Evolutionary conservation across 2,888 invertebrate genomes (phyloP), one percentile per base, ranked within the genome.

Genomic region (Xanthorhoe designata): DNA sequence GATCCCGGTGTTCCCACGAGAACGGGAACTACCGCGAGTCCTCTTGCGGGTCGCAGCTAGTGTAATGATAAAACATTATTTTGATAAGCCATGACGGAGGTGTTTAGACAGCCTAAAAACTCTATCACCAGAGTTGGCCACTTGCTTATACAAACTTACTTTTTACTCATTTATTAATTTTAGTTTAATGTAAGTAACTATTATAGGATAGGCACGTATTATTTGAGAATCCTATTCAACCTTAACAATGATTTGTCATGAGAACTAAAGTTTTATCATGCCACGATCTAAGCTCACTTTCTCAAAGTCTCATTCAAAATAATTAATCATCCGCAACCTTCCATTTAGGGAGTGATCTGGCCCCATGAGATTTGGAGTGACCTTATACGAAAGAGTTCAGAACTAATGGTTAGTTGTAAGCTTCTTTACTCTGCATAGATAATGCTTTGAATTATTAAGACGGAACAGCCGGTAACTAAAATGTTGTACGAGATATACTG

Each of bases 401-500:
- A 68, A 62, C 64, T 55, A 58, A 62, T 45, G 54, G 54, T 51
- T 19, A 15, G 38, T 9, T 18, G 18, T 76, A 78, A 79, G 77
- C 75, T 72, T 76, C 77, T 77, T 79, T 74, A 73, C 78, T 72
- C 68, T 75, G 74, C 59, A 66, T 68, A 72, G 68, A 50, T 49
- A 42, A 70, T 66, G 54, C 55, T 47, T 61, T 69, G 54, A 68
- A 67, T 72, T 63, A 68, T 68, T 61, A 58, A 71, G 29, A 42
- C 66, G 63, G 18, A 38, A 24, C 47, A 47, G 15, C 0, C 6
- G 29, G 51, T 7, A 53, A 53, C 19, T 45, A 45, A 52, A 51
- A 38, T 35, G 18, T 7, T 8, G 4, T 13, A 42, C 35, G 9
- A 19, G 47, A 17, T 17, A 1, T 17, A 8, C 13, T 17, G 47